Percentiles rank a stretch among this genome's conserved stretches.
phyloP scores from a whole-genome alignment of 2,113 vertebrate species.

The Suncus etruscus region DNA sequence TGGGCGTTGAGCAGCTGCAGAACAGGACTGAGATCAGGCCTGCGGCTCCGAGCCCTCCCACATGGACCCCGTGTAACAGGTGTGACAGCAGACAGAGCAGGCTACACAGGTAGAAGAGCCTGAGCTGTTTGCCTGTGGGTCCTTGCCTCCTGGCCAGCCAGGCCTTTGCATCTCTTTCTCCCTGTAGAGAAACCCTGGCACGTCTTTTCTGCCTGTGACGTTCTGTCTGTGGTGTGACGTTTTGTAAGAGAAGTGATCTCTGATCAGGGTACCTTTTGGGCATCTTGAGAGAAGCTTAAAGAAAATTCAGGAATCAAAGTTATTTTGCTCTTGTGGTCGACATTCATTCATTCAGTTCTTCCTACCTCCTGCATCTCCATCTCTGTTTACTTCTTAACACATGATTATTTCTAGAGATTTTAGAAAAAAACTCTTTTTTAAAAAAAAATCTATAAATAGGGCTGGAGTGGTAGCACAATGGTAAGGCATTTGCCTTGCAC shows the following conservation, averaged over 20 bases:
- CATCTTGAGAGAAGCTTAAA: slow-evolving; percentile 28
- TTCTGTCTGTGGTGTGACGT: not conserved
- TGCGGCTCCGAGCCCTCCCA: slow-evolving; percentile 58
- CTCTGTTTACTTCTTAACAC: not conserved
- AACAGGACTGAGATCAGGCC: slow-evolving; percentile 52
- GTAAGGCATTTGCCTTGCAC: too few species aligned
- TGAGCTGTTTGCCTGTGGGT: not conserved
- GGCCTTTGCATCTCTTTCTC: not conserved
- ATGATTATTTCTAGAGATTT: slow-evolving; percentile 34
- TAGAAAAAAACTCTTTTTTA: not conserved
- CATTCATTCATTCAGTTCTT: not conserved
- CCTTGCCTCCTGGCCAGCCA: not conserved
- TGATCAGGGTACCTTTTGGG: not conserved
- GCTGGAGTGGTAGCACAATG: too few species aligned
- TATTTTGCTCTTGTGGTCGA: not conserved
- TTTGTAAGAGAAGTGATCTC: not conserved
- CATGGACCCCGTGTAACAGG: slow-evolving; percentile 69
- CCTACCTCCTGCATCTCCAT: not conserved
- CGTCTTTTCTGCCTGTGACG: not conserved
- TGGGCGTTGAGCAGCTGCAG: slow-evolving; percentile 72
- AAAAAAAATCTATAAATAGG: too few species aligned
- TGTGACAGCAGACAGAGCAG: slow-evolving; percentile 60
- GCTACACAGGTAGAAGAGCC: not conserved
- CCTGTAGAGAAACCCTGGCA: not conserved
- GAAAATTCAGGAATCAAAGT: not conserved